Evolutionary conservation across 1,140 invertebrate species (phyloP).

Genomic region (Macrobrachium rosenbergii): DNA sequence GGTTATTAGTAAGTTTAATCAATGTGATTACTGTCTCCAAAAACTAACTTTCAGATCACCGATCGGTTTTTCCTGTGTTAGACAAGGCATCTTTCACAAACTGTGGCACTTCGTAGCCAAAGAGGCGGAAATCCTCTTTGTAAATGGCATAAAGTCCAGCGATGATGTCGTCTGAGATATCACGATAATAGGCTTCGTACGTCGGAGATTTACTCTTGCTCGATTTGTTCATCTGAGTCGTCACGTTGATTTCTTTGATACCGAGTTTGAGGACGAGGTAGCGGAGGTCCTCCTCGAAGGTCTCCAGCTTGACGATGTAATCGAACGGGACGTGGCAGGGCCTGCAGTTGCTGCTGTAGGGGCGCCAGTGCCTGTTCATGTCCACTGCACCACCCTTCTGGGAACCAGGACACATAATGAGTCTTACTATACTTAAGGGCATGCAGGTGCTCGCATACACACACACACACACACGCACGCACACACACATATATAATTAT

Average conservation of each 20-base stretch:
- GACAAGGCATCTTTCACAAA: neutral
- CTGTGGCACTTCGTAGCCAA: neutral
- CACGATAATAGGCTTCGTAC: neutral
- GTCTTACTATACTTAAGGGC: too few relatives aligned
- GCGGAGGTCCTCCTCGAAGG: constrained; percentile 17
- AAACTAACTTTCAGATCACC: too few relatives aligned
- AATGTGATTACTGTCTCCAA: too few relatives aligned
- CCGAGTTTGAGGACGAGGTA: neutral
- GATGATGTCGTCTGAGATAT: neutral
- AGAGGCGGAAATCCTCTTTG: neutral
- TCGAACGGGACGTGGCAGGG: neutral
- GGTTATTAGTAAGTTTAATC: too few relatives aligned
- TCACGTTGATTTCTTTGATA: neutral
- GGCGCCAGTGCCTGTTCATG: constrained; percentile 3
- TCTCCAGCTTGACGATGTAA: constrained; percentile 6
- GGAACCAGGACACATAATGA: too few relatives aligned
- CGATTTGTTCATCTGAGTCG: neutral
- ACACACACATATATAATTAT: too few relatives aligned
- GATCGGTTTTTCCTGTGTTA: too few relatives aligned
- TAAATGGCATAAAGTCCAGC: neutral
- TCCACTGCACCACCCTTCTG: neutral
- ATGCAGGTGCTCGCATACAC: too few relatives aligned
- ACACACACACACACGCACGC: too few relatives aligned
- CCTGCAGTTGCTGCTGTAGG: constrained; percentile 1
- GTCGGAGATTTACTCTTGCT: neutral